A percentile compares a stretch with the other conserved stretches of the same genome.
phyloP scores from a whole-genome alignment of 2,113 vertebrate species.

The Pygathrix nemaeus region DNA sequence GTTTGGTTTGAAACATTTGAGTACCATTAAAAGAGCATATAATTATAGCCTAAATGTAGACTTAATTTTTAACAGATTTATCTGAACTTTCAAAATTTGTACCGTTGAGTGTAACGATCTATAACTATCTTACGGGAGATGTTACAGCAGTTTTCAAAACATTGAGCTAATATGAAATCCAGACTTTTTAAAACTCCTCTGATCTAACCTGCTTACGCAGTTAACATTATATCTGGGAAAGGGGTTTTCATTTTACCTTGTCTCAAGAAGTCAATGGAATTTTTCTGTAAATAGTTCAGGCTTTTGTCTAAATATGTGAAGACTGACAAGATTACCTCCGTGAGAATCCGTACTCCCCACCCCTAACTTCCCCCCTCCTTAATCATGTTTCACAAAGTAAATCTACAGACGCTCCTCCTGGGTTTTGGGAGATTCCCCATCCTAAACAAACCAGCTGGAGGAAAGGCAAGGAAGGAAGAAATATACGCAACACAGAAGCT shows the following conservation, averaged over 20 bases:
- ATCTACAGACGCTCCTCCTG: not conserved
- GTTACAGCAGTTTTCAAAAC: not conserved
- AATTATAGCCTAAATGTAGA: conserved; percentile 62
- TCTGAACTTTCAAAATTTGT: conserved; percentile 59
- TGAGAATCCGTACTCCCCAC: not conserved
- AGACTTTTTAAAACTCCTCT: not conserved
- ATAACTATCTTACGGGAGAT: not conserved
- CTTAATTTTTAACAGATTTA: conserved; percentile 64
- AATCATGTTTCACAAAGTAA: conserved; percentile 7
- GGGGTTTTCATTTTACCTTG: not conserved
- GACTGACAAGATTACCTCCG: not conserved
- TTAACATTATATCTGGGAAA: not conserved
- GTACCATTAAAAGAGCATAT: conserved; percentile 54
- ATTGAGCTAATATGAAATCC: not conserved
- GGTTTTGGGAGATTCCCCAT: not conserved
- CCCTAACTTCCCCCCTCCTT: not conserved
- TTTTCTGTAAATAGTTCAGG: not conserved
- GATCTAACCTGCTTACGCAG: not conserved
- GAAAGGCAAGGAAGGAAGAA: not conserved
- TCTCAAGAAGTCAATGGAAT: conserved; percentile 7
- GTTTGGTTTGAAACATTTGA: conserved; percentile 63
- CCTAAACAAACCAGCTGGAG: not conserved
- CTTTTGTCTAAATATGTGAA: not conserved
- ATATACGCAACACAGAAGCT: not conserved
- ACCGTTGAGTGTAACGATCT: not conserved